Evolutionary conservation across 1,140 invertebrate species (phyloP), one percentile per base, ranked within the genome.

Genomic region (Latrodectus geometricus): DNA sequence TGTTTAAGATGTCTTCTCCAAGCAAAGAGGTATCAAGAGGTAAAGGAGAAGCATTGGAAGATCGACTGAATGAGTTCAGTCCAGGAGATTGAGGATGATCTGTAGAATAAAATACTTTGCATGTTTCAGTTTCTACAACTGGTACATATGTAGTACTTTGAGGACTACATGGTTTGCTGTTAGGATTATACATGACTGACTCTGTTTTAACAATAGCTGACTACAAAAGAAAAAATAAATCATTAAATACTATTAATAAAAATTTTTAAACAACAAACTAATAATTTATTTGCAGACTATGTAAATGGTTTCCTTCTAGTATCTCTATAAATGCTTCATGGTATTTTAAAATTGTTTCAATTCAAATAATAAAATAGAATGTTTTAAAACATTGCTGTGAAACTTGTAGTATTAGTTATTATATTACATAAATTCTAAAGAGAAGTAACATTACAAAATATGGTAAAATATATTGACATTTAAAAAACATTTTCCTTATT

Each of bases 81-180:
- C 66, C 74, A 15, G 87, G 81, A 21, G 87, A 74, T 20, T 78
- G 80, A 68, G 86, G 79, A n/a, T 56, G 14, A 7, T 83, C 75
- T 66, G 81, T 70, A 5, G 90, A 92, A 89, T 90, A 93, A 80
- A 91, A 92, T 77, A 95, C 94, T 90, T 95, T 95, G 86, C 94
- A 91, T 9, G 93, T 94, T 92, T 96, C 94, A 5, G 95, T 95
- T 70, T 94, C 92, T 56, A 95, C 94, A 76, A 95, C 91, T 81
- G 95, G 95, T 76, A 95, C 94, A 88, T 93, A 93, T 17, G 93
- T 95, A 17, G 94, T 94, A n/a, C 69, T 79, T 52, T 87, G 86
- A 8, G 90, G 87, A 65, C 87, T 87, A 49, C 89, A 89, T 81
- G 89, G 89, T 23, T 77, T 82, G 49, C 89, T 86, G 68, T 90